A percentile compares a stretch with the other conserved stretches of the same genome.
Evolutionary conservation across 2,113 vertebrate species (phyloP).

Genomic region (Stigmatopora nigra): DNA sequence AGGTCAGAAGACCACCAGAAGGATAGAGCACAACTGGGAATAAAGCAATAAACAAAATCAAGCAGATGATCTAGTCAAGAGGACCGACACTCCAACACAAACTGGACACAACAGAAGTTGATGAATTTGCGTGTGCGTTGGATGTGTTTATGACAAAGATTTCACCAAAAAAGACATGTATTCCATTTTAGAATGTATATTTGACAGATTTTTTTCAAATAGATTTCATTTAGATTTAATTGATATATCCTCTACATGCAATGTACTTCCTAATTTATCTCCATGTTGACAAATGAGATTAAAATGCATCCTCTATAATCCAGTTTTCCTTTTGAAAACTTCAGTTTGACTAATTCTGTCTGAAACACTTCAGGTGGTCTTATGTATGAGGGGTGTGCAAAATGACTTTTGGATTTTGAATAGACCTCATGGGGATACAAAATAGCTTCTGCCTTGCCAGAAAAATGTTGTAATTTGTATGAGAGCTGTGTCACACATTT

Average conservation of each 20-base stretch:
- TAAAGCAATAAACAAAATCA: slow-evolving; percentile 64
- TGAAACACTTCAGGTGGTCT: slow-evolving; percentile 29
- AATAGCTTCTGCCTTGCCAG: slow-evolving; percentile 12
- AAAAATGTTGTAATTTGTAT: slow-evolving; percentile 11
- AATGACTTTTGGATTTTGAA: slow-evolving; percentile 33
- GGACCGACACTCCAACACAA: slow-evolving; percentile 57
- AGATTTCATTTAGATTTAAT: not conserved
- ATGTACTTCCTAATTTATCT: slow-evolving; percentile 28
- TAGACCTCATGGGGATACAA: slow-evolving; percentile 21
- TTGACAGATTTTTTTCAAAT: not conserved
- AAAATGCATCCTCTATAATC: slow-evolving; percentile 52
- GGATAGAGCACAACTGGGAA: slow-evolving; percentile 67
- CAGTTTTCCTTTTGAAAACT: slow-evolving; percentile 40
- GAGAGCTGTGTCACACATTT: slow-evolving; percentile 6
- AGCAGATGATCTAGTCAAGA: slow-evolving; percentile 71
- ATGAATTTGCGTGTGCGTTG: slow-evolving; percentile 5
- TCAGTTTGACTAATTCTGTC: slow-evolving; percentile 43
- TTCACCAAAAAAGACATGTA: not conserved
- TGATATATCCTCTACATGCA: slow-evolving; percentile 12
- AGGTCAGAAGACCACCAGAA: slow-evolving; percentile 69
- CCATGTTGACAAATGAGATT: slow-evolving; percentile 46
- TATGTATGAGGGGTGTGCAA: slow-evolving; percentile 46
- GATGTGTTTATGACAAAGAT: not conserved
- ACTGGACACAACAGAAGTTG: slow-evolving; percentile 57
- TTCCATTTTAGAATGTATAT: not conserved